phyloP scores from a whole-genome alignment of 2,113 vertebrate genomes.

The human (Homo sapiens) region GRCh38 chr1:203486501-203487000 shows the following conservation, averaged over 20 bases:
- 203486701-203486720: constrained; percentile 94
- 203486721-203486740: constrained; percentile 90
- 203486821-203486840: constrained; percentile 93
- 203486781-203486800: constrained; percentile 94
- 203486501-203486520: background rate
- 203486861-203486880: constrained; percentile 95
- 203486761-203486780: constrained; percentile 82
- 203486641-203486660: background rate
- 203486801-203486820: constrained; percentile 95
- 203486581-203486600: background rate
- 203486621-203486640: background rate
- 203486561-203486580: rapidly evolving
- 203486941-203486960: background rate
- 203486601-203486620: background rate
- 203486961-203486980: background rate
- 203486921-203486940: constrained; percentile 5
- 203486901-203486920: constrained; percentile 65
- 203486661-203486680: background rate
- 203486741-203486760: constrained; percentile 82
- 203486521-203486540: background rate
- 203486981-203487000: background rate
- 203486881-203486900: constrained; percentile 29
- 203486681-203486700: constrained; percentile 36
- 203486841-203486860: constrained; percentile 98
- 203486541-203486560: background rate